Conservation (phyloP, 2,888 invertebrate species). For the Creontiades dilutus region DNA sequence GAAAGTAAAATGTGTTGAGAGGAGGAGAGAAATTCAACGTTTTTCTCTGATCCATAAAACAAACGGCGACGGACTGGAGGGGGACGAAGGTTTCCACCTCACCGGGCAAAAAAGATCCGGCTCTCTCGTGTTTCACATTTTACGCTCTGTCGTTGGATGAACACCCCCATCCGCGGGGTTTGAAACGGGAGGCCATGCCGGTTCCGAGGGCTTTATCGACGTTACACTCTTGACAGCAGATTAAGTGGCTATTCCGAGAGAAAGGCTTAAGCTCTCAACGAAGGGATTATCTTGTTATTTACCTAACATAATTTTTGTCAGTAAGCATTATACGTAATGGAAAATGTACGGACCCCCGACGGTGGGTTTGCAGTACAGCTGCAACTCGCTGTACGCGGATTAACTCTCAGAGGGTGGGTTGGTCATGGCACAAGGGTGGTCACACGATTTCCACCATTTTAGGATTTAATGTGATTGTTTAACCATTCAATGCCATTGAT, state of each 20-base stretch:
- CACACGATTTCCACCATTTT: no score
- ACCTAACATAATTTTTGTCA: slow-evolving; percentile 14
- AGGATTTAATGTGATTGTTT: no score
- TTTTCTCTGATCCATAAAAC: slow-evolving; percentile 43
- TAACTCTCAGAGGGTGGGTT: no score
- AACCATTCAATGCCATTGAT: no score
- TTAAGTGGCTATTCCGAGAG: slow-evolving; percentile 29
- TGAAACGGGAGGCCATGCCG: background rate
- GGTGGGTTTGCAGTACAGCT: background rate
- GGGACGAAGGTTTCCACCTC: slow-evolving; percentile 24
- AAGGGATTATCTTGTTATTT: slow-evolving; percentile 31
- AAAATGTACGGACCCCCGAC: background rate
- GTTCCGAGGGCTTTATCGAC: slow-evolving; percentile 15
- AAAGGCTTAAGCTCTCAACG: slow-evolving; percentile 21
- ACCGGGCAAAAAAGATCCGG: slow-evolving; percentile 36
- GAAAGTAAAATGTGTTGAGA: slow-evolving; percentile 36
- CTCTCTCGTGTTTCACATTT: slow-evolving; percentile 44
- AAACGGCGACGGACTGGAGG: background rate
- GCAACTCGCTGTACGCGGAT: background rate
- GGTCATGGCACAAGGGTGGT: no score
- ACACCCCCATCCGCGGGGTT: background rate
- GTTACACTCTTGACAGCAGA: slow-evolving; percentile 40
- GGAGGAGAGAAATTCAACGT: slow-evolving; percentile 33
- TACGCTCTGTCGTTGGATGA: slow-evolving; percentile 44
- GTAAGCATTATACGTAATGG: background rate